Base-by-base conservation (phyloP, 2,797 vertebrate genomes). In the Clarias fuscus region DNA sequence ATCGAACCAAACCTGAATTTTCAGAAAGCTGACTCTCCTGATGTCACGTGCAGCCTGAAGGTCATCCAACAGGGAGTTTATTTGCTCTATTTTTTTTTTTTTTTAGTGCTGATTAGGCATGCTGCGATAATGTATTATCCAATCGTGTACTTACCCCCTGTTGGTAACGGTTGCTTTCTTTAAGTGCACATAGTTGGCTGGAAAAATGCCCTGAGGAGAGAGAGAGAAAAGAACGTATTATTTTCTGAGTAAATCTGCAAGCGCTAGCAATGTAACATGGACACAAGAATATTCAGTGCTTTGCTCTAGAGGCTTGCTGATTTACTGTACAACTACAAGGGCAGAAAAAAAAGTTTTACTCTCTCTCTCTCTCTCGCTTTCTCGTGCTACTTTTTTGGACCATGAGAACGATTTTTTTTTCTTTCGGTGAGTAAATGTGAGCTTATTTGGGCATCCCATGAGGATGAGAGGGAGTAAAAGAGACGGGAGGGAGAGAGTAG, bases 131-230 rank as follows among this genome's bases (percentile, higher is more conserved):
- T 67, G 56, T 67, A 88, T 86, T 78, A 78, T 43, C 73, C 20
- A 73, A 64, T 87, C 65, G 53, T 22, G 72, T 78, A 91, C 93
- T 90, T 37, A 96, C 95, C 95, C 95, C 91, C 93, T 89, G 92
- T 94, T 96, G 87, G 93, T 89, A 80, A 96, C 92, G 5, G 93
- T 87, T n/a, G 94, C 94, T 87, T 95, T 95, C 93, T 95, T 96
- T 91, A 96, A 17, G 86, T 95, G 93, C 40, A 96, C n/a, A 88
- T 95, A 95, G 88, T 89, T 93, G 79, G 89, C 92, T 2, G 95
- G 95, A 71, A 96, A 96, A 73, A 96, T 91, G 70, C 95, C 95
- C 95, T 96, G 73, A 33, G 37, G 37, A 37, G 37, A 37, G 37
- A 4, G 27, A 64, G 62, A 88, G 14, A 17, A 83, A 64, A 56